Evolutionary conservation across 2,797 vertebrate genomes (phyloP).

Genomic region (Aphelocoma californica): DNA sequence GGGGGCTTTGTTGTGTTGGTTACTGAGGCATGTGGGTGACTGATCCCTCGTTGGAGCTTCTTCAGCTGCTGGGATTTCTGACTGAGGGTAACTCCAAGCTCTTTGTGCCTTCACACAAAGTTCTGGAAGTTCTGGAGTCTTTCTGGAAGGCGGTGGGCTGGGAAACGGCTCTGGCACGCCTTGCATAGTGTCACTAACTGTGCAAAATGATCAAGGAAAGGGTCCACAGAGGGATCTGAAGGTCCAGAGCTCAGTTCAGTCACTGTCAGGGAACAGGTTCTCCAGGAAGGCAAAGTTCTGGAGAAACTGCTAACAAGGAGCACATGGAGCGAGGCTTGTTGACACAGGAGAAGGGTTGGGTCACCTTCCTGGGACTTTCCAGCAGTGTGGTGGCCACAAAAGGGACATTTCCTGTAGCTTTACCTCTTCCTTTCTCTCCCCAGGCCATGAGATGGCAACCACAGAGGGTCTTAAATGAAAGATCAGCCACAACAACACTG

Average conservation of each 20-base stretch:
- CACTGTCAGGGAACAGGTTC: rapidly evolving
- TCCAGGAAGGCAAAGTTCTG: not conserved
- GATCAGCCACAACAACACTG: not conserved
- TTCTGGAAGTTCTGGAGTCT: not conserved
- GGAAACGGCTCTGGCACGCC: not conserved
- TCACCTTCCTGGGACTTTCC: not conserved
- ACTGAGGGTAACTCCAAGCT: not conserved
- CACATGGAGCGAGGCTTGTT: not conserved
- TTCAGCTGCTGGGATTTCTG: not conserved
- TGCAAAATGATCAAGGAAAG: not conserved
- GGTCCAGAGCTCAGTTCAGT: not conserved
- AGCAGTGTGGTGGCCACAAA: not conserved
- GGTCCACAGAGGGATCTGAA: not conserved
- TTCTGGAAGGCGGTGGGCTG: not conserved
- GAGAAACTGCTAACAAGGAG: not conserved
- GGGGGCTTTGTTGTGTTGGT: not conserved
- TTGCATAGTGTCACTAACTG: no score
- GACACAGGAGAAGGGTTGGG: rapidly evolving
- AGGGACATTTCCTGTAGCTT: not conserved
- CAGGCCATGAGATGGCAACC: not conserved
- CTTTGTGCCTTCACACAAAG: not conserved
- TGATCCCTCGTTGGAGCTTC: rapidly evolving
- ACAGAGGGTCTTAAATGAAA: not conserved
- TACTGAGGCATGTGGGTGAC: rapidly evolving
- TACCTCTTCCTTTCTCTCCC: not conserved